Evolutionary conservation across 2,888 invertebrate species (phyloP).

Genomic region (Dorcus parallelipipedus): DNA sequence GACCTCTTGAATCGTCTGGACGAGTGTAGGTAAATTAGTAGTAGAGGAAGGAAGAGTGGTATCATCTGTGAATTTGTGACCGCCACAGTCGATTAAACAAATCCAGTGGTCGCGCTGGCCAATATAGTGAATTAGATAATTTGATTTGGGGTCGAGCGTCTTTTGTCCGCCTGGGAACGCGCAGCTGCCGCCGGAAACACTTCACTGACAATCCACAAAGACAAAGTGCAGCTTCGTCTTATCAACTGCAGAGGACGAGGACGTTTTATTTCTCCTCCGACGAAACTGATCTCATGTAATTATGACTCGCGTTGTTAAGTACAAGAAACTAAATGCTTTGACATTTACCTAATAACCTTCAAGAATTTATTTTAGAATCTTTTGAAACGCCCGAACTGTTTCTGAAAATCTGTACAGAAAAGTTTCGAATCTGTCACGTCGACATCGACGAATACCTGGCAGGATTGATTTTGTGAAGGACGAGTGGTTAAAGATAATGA

Average conservation of each 20-base stretch:
- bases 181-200: slow-evolving; percentile 48
- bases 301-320: no score
- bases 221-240: slow-evolving; percentile 16
- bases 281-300: no score
- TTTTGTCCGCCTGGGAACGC: slow-evolving; percentile 49
- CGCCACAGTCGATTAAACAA: slow-evolving; percentile 43
- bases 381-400: no score
- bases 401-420: no score
- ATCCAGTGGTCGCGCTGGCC: slow-evolving; percentile 42
- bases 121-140: slow-evolving; percentile 51
- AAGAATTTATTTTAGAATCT: no score
- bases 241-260: not conserved
- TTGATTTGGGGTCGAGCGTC: slow-evolving; percentile 49
- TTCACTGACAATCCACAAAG: slow-evolving; percentile 34
- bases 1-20: no score
- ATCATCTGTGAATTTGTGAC: slow-evolving; percentile 33
- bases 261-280: not conserved
- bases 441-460: no score
- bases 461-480: no score
- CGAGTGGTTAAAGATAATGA: no score
- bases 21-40: slow-evolving; percentile 11
- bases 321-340: no score
- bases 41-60: slow-evolving; percentile 22
- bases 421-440: no score
- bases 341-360: no score